phyloP scores from a whole-genome alignment of 1,140 invertebrate genomes.

The Brachionus koreanus region DNA sequence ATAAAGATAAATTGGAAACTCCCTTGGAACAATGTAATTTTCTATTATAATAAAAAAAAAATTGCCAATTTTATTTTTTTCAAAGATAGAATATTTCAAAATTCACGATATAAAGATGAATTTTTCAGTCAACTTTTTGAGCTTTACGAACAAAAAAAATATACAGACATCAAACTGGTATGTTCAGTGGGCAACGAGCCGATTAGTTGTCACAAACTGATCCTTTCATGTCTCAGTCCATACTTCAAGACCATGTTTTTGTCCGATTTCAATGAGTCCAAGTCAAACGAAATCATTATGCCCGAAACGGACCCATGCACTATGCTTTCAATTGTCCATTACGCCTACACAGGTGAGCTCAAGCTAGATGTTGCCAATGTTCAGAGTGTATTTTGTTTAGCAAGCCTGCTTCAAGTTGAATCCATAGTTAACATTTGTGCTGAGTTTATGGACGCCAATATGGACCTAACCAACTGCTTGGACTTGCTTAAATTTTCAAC shows the following conservation, averaged over 20 bases:
- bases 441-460: slow-evolving; percentile 8
- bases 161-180: background rate
- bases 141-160: background rate
- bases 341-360: slow-evolving; percentile 10
- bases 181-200: background rate
- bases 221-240: slow-evolving; percentile 17
- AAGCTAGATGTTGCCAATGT: background rate
- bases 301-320: background rate
- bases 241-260: slow-evolving; percentile 23
- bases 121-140: background rate
- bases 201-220: slow-evolving; percentile 12
- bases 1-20: background rate
- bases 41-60: background rate
- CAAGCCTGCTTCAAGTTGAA: slow-evolving; percentile 9
- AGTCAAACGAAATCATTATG: background rate
- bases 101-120: background rate
- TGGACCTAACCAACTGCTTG: background rate
- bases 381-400: background rate
- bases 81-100: background rate
- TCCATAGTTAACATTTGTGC: background rate
- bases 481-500: background rate
- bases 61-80: background rate
- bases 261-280: background rate
- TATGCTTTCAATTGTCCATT: slow-evolving; percentile 7
- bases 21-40: background rate